Conservation (phyloP, 2,888 invertebrate species). For the Apotomis betuletana region DNA sequence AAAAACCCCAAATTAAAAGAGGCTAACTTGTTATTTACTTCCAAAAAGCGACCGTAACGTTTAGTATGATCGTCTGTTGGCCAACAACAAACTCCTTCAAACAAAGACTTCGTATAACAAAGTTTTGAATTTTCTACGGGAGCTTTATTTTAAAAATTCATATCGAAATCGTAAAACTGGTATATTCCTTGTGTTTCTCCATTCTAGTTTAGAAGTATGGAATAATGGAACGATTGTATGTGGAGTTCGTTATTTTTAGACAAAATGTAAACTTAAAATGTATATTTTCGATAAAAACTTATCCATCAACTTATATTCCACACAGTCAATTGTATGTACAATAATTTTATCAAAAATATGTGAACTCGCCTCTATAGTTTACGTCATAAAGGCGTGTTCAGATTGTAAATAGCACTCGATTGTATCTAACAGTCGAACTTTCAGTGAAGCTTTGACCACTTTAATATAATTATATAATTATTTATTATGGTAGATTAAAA, state of each 20-base stretch:
- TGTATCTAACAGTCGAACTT: too few relatives aligned
- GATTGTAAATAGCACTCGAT: too few relatives aligned
- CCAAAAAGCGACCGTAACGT: background rate
- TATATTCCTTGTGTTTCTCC: constrained; percentile 1
- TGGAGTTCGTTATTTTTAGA: background rate
- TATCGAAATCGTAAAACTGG: constrained; percentile 11
- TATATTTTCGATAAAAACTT: too few relatives aligned
- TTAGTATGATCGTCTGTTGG: background rate
- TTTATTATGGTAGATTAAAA: too few relatives aligned
- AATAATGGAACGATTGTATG: constrained; percentile 7
- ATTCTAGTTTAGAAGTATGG: constrained; percentile 7
- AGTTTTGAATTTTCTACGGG: background rate
- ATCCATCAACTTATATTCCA: too few relatives aligned
- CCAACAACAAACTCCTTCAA: background rate
- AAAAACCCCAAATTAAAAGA: too few relatives aligned
- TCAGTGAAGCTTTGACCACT: too few relatives aligned
- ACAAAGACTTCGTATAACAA: background rate
- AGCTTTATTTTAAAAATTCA: constrained; percentile 7
- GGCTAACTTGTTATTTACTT: background rate
- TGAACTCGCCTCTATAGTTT: too few relatives aligned
- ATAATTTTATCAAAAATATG: too few relatives aligned
- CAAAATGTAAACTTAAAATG: background rate
- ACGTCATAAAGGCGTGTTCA: too few relatives aligned
- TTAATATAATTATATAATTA: too few relatives aligned
- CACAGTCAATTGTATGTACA: too few relatives aligned